Evolutionary conservation across 2,113 vertebrate species (phyloP).

Genomic region (Brachionichthys hirsutus): DNA sequence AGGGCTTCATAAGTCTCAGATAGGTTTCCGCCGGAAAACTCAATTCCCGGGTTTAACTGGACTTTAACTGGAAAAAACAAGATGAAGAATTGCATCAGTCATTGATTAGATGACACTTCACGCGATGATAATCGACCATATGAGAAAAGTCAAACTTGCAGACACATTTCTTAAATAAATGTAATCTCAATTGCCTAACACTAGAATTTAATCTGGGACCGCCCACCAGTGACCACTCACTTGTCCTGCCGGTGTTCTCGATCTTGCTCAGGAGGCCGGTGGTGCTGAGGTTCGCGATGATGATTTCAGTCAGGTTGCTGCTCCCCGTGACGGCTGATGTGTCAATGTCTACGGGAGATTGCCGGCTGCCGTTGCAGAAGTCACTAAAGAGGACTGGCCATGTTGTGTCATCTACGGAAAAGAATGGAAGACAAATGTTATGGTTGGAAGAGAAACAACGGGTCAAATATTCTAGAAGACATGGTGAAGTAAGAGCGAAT

Average conservation of each 20-base stretch:
- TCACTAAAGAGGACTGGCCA: slow-evolving; percentile 22
- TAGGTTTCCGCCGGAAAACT: slow-evolving; percentile 54
- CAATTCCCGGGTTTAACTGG: rapidly evolving
- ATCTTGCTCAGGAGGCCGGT: neutral
- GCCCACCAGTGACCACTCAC: slow-evolving; percentile 36
- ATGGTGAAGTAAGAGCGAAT: neutral
- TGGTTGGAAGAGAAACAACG: neutral
- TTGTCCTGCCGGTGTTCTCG: slow-evolving; percentile 63
- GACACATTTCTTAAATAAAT: too few species aligned
- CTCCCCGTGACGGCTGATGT: neutral
- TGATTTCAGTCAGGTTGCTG: slow-evolving; percentile 42
- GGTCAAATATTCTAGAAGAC: neutral
- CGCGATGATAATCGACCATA: too few species aligned
- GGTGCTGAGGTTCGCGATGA: slow-evolving; percentile 48
- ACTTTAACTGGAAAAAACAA: slow-evolving; percentile 47
- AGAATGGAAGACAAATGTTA: neutral
- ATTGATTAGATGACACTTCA: too few species aligned
- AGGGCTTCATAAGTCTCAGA: slow-evolving; percentile 36
- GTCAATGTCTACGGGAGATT: slow-evolving; percentile 78
- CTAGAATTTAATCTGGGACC: too few species aligned
- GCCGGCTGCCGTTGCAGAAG: slow-evolving; percentile 56
- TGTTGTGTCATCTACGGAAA: slow-evolving; percentile 31
- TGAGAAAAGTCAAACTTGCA: too few species aligned
- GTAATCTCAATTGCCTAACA: too few species aligned
- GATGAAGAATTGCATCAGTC: neutral